Evolutionary conservation across 1,140 invertebrate genomes (phyloP), one percentile per base, ranked within the genome.

Genomic region (Yoshiicerus persimilis): DNA sequence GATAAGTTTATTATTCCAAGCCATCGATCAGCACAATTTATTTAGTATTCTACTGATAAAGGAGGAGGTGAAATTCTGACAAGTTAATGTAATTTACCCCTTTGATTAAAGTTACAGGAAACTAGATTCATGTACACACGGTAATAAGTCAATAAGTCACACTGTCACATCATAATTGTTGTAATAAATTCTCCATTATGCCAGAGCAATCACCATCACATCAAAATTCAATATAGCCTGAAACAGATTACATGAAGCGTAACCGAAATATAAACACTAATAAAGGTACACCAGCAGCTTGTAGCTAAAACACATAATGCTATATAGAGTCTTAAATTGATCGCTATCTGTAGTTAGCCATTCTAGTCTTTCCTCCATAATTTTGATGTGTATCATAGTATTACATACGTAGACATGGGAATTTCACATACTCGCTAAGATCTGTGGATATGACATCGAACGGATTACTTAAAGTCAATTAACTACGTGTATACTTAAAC

Each of bases 1-100:
- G 66, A 70, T 80, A 34, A 80, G 36, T 80, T 80, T 80, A 80
- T 80, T 80, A 80, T 80, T 80, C 30, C 34, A 36, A 70, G 64
- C 27, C 25, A 70, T 70, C 27, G 64, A 70, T 70, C 64, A 70
- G 64, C 64, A 70, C 64, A 27, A n/a, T 25, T 70, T 27, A 25
- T 10, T 25, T 70, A 70, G 27, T 11, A 70, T 70, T n/a, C 64
- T 70, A 56, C 47, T n/a, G 47, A 20, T 56, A 56, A 56, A 56
- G 47, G 47, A 56, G 47, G 47, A 56, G 47, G 47, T 56, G 47
- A 56, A 56, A 56, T 56, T 56, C 47, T 56, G 47, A n/a, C 47
- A 56, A 56, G 47, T 16, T 56, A 56, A 56, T 56, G 38, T 39
- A 39, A 39, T 8, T 39, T 39, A n/a, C 47, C 47, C 20, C n/a